phyloP scores from a whole-genome alignment of 2,888 invertebrate genomes.

The Apocheima hispidaria region DNA sequence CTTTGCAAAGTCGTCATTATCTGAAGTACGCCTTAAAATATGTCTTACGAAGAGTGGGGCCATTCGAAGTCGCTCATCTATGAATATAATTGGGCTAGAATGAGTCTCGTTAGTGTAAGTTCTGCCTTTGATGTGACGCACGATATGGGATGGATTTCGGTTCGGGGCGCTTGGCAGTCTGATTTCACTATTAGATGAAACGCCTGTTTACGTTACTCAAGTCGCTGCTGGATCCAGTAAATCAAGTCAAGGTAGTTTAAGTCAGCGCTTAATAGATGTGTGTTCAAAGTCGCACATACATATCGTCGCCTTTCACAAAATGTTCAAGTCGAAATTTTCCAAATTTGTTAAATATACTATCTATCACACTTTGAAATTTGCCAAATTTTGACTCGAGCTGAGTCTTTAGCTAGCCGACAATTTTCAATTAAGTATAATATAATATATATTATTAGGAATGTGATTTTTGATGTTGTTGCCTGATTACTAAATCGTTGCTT shows the following conservation, averaged over 20 bases:
- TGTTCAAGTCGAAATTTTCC: no score
- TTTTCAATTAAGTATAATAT: no score
- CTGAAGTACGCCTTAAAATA: slow-evolving; percentile 51
- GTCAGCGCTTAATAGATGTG: neutral
- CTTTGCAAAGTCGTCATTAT: slow-evolving; percentile 52
- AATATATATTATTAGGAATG: no score
- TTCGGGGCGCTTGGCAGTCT: slow-evolving; percentile 11
- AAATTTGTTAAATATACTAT: no score
- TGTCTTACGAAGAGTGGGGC: slow-evolving; percentile 36
- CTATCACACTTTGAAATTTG: no score
- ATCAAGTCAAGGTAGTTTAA: no score
- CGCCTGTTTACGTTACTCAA: neutral
- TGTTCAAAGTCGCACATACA: neutral
- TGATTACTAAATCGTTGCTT: no score
- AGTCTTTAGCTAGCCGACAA: no score
- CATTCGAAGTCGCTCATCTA: slow-evolving; percentile 71
- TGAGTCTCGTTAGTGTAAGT: slow-evolving; percentile 66
- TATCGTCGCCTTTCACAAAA: no score
- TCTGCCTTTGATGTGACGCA: slow-evolving; percentile 65
- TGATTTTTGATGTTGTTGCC: no score
- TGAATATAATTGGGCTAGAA: slow-evolving; percentile 76
- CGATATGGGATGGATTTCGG: slow-evolving; percentile 30
- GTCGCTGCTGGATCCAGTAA: neutral
- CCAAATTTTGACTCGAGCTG: no score
- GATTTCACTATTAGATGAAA: slow-evolving; percentile 23